Conservation (phyloP, 2,797 vertebrate species). For the Dallia pectoralis region DNA sequence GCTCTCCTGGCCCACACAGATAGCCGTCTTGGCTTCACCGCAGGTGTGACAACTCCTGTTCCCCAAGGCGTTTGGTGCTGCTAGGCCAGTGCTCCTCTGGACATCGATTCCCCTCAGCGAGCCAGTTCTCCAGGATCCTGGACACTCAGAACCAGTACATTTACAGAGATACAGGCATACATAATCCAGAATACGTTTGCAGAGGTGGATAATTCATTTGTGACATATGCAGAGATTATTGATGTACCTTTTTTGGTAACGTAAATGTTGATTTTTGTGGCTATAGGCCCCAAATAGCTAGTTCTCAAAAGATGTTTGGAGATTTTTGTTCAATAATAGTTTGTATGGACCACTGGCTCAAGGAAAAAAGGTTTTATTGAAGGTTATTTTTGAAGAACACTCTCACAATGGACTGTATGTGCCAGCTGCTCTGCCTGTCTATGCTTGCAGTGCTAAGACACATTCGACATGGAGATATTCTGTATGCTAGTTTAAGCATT, state of each 20-base stretch:
- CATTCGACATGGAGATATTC: too few species aligned
- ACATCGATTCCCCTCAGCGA: neutral
- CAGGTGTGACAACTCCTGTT: neutral
- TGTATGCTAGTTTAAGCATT: too few species aligned
- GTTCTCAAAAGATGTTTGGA: too few species aligned
- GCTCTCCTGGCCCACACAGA: neutral
- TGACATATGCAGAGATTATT: neutral
- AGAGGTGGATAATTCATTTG: neutral
- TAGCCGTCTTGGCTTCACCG: neutral
- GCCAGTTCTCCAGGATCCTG: neutral
- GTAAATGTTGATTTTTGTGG: neutral
- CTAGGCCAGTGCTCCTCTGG: neutral
- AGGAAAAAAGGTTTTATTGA: too few species aligned
- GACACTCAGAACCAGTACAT: neutral
- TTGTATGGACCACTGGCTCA: too few species aligned
- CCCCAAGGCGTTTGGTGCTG: neutral
- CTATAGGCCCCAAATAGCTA: too few species aligned
- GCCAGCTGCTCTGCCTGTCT: too few species aligned
- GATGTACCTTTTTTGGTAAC: neutral
- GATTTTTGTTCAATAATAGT: too few species aligned
- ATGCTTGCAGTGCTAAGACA: too few species aligned
- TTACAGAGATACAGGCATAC: too few species aligned
- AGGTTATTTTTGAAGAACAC: too few species aligned
- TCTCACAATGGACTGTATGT: too few species aligned
- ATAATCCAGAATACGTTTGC: neutral